A percentile compares a stretch with the other conserved stretches of the same genome.
Evolutionary conservation across 2,888 invertebrate genomes (phyloP).

Genomic region (Girardia tigrina): DNA sequence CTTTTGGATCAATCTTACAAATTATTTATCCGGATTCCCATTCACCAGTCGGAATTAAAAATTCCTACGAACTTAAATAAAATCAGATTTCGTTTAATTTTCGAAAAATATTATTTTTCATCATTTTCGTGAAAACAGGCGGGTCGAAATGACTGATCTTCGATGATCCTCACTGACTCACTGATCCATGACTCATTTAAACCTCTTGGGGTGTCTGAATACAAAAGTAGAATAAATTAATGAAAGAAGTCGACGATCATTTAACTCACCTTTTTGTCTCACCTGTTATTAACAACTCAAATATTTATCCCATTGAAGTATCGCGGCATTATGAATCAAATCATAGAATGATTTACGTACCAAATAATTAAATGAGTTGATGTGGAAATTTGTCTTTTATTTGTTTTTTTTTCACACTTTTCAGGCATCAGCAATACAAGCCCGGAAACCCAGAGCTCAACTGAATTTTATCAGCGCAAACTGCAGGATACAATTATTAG

Average conservation of each 20-base stretch:
- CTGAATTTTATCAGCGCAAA: conserved; percentile 35
- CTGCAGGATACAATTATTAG: conserved; percentile 24
- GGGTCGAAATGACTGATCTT: not conserved
- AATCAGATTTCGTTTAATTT: no score
- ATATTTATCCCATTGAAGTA: not conserved
- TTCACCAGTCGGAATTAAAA: not conserved
- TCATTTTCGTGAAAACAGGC: no score
- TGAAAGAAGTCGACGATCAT: not conserved
- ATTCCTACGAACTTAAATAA: no score
- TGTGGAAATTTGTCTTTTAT: conserved; percentile 9
- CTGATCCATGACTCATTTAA: not conserved
- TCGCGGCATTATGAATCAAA: not conserved
- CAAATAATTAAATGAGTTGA: not conserved
- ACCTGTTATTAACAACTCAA: not conserved
- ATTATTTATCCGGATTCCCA: not conserved
- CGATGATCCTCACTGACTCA: not conserved
- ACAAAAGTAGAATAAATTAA: not conserved
- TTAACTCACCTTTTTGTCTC: conserved; percentile 23
- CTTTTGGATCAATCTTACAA: not conserved
- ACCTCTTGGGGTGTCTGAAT: not conserved
- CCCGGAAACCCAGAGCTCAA: conserved; percentile 37
- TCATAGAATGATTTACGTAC: not conserved
- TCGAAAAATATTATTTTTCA: no score
- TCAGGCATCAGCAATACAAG: conserved; percentile 37
- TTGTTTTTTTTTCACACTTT: not conserved